Evolutionary conservation across 2,113 vertebrate genomes (phyloP), one percentile per base, ranked within the genome.

Genomic region (Apaloderma vittatum): DNA sequence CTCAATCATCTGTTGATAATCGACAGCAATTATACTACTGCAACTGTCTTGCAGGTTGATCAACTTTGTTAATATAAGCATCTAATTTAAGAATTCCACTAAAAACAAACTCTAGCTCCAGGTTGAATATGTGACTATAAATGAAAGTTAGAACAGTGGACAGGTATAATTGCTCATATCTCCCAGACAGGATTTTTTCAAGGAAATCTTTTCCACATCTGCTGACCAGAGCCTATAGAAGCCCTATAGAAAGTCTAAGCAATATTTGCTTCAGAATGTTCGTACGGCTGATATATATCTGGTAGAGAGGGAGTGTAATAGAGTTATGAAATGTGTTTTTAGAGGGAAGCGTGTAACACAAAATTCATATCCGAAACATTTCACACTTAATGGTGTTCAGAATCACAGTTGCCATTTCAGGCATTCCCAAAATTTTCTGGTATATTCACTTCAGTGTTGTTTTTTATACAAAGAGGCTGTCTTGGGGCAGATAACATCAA

Each of bases 191-290:
- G 5, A 21, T 86, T 82, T 82, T 87, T 93, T 52, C 62, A 80
- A 73, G 59, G 15, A 88, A 88, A 94, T 77, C 24, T 81, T 51
- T 86, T 88, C 61, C 61, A 86, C 94, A 95, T 92, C 92, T 96
- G 94, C 48, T 89, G 76, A 57, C 68, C 90, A 96, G 94, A 94
- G 52, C 26, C 43, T 73, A 36, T 77, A 58, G 80, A 94, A 95
- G 26, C 8, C 32, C 13, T 32, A 24, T 6, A 70, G 57, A 81
- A 94, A 90, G 21, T 11, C 22, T 79, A 65, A 62, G n/a, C 34
- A 86, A 46, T 94, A 93, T 88, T 73, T 77, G 46, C 15, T 80
- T 92, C 52, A 83, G n/a, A 83, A 83, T 43, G 22, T 52, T 92
- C 46, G 55, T 51, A 15, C n/a, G 23, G 74, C 15, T 88, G 61